A percentile compares a stretch with the other conserved stretches of the same genome.
These are phyloP conservation scores for Pontoporia blainvillei DNA, from an alignment of 2,113 vertebrate species.

Conservation along the genomic window DNA sequence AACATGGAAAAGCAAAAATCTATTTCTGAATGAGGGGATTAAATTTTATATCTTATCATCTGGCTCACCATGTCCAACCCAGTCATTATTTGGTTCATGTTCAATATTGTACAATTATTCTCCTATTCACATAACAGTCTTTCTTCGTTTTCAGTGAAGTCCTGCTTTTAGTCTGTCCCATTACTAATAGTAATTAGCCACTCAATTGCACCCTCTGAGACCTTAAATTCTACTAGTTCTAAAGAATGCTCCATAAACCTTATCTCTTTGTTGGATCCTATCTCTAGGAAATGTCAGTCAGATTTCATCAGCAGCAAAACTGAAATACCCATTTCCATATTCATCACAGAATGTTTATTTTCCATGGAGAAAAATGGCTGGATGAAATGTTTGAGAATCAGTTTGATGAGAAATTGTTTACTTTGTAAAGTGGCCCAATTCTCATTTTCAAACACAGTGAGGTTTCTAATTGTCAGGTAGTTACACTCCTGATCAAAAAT, in stretches of 20 bases:
- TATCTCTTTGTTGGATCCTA: background rate
- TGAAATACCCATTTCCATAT: conserved; percentile 1
- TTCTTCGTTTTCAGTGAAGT: background rate
- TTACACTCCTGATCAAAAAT: background rate
- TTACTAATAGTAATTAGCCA: background rate
- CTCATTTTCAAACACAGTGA: background rate
- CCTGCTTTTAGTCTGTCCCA: background rate
- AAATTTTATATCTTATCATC: background rate
- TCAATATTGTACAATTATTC: background rate
- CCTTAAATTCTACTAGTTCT: background rate
- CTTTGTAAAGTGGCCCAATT: conserved; percentile 13
- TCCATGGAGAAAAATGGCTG: background rate
- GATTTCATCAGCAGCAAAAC: background rate
- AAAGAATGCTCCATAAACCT: background rate
- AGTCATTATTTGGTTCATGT: background rate
- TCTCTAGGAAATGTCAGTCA: background rate
- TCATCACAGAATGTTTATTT: background rate
- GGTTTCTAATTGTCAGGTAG: background rate
- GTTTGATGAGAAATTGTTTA: background rate
- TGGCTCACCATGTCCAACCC: background rate
- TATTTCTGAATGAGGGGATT: background rate
- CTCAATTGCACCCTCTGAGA: background rate
- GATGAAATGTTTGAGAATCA: background rate
- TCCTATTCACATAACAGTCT: background rate
- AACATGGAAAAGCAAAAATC: background rate